Base-by-base conservation (phyloP, 2,888 invertebrate species). In the Tachystola acroxantha region DNA sequence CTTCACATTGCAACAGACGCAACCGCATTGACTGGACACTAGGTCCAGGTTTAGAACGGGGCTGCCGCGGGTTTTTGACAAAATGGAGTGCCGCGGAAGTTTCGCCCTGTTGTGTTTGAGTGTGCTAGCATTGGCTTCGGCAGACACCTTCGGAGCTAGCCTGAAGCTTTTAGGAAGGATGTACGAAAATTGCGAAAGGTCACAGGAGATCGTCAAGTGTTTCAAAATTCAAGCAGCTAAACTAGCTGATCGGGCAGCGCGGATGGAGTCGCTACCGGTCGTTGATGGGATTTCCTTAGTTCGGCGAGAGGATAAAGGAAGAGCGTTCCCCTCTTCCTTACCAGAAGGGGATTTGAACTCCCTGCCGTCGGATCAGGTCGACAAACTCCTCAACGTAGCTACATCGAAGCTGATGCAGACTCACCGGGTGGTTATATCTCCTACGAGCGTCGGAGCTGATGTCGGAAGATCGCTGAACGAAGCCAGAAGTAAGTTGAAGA, bases 221-320 rank as follows among this genome's bases (percentile, higher is more conserved):
- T 86, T 93, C 50, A 93, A 93, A 73, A 80, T 93, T 37, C 91
- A 92, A 62, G 91, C 91, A 0, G 79, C 91, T 0, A 92, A 91
- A 58, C 72, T 92, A 26, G 79, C 90, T 9, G 91, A 92, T 43
- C 80, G 92, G 10, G 93, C 92, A 0, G 73, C 91, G 0, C 88
- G 90, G 44, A 84, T 90, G 56, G 90, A 91, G 39, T 80, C 85
- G 22, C 85, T 93, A 25, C 89, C 89, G 20, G 64, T 93, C 20
- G 53, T 90, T 24, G 91, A 92, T 30, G 92, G 93, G 24, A 77
- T 93, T 12, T 76, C 87, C 6, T 67, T 93, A 38, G 85, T 91
- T 22, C 77, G 80, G 40, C 81, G 85, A 48, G 55, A 70, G 24
- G 82, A 88, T 13, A 53, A 80, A 3, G 80, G 85, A 32, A 69